Base-by-base conservation (phyloP, 2,888 invertebrate species). In the Subacronicta megacephala region DNA sequence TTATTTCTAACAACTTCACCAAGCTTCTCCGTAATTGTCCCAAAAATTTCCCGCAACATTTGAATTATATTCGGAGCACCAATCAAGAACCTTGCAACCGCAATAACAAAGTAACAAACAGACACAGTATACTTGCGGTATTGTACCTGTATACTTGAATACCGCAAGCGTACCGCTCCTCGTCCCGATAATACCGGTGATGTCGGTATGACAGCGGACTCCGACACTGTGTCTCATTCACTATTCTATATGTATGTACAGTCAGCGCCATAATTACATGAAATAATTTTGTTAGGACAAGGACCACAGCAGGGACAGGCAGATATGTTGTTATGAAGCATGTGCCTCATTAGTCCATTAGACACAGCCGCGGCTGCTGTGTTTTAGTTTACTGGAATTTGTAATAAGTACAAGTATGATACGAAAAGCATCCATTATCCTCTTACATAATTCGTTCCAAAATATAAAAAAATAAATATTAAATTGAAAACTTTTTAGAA, bases 191-290 rank as follows among this genome's bases (percentile, higher is more conserved):
- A 46, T 47, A 38, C 43, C 20, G 40, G 42, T 64, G 74, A 73
- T 60, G 40, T 18, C 74, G 74, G 74, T 70, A 47, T 64, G 74
- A 75, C 74, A 73, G 74, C 66, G 62, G 61, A 35, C 52, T 46
- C 42, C 40, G 36, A 50, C 13, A 20, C 56, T 20, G 35, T 13
- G 44, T 20, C 45, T 51, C 54, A 20, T 41, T 26, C 9, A 20
- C 33, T 12, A 7, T 3, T 13, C 12, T 31, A 26, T n/a, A n/a
- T n/a, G n/a, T n/a, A n/a, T 37, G 17, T 45, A 31, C 31, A 31
- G n/a, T n/a, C n/a, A n/a, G n/a, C 31, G 7, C 12, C 31, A 31
- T 6, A 31, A 31, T 5, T 4, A 31, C 12, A 36, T n/a, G 7
- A 16, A 26, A 17, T 17, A 7, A 17, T 13, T 18, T 31, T 66